These are phyloP conservation scores for Morpho achilles DNA, from an alignment of 2,888 invertebrate genomes.

Conservation along the genomic window DNA sequence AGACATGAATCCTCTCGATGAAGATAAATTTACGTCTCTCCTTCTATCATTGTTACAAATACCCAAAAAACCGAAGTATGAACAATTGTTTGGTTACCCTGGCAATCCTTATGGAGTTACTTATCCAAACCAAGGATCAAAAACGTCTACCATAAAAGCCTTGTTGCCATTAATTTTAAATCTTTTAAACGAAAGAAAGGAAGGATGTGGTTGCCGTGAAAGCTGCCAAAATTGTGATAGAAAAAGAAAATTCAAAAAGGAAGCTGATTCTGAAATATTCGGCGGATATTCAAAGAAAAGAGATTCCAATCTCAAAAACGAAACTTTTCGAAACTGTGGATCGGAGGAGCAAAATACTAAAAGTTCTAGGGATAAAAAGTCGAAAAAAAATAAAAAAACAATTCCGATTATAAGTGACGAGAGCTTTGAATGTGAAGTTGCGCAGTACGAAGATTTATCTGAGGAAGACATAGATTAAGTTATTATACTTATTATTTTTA, in stretches of 20 bases:
- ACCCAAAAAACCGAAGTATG: conserved; percentile 20
- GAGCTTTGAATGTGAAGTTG: conserved; percentile 37
- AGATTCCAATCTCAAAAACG: conserved; percentile 35
- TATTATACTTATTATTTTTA: too few species aligned
- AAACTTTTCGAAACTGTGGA: conserved; percentile 25
- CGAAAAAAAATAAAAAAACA: conserved; percentile 23
- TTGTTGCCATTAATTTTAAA: conserved; percentile 59
- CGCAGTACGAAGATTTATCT: conserved; percentile 28
- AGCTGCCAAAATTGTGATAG: conserved; percentile 26
- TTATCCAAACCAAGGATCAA: conserved; percentile 30
- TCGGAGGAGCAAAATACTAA: conserved; percentile 28
- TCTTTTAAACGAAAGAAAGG: conserved; percentile 51
- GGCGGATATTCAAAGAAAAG: conserved; percentile 45
- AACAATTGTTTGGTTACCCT: conserved; percentile 12
- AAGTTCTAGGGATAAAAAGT: conserved; percentile 24
- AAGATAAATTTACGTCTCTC: conserved; percentile 27
- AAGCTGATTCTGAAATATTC: conserved; percentile 27
- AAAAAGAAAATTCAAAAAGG: conserved; percentile 19
- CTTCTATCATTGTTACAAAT: conserved; percentile 23
- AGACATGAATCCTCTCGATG: conserved; percentile 6
- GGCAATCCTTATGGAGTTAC: conserved; percentile 4
- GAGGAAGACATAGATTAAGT: conserved; percentile 24
- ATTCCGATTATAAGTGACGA: conserved; percentile 29
- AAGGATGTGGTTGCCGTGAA: conserved; percentile 34
- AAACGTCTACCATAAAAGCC: conserved; percentile 48